These are phyloP conservation scores for Eupsittula cactorum DNA, from an alignment of 2,113 vertebrate species.

Conservation along the genomic window DNA sequence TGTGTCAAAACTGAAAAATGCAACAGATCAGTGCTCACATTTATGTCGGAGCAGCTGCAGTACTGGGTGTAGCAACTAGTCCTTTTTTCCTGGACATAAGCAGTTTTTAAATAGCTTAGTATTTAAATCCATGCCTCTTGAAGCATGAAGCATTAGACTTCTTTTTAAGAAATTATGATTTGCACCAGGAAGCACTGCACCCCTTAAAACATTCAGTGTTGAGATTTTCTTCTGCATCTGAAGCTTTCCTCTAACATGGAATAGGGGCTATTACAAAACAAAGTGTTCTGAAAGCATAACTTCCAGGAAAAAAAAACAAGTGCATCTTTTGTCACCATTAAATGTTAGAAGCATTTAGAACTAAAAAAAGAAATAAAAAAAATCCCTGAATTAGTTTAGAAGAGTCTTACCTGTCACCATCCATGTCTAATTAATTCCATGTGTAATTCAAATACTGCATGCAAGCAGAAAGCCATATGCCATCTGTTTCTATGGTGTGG, in stretches of 20 bases:
- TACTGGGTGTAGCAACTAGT: not conserved
- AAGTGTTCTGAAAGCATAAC: not conserved
- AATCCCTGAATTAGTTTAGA: not conserved
- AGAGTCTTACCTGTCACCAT: not conserved
- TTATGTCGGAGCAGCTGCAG: constrained; percentile 28
- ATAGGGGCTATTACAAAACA: not conserved
- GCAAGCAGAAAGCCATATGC: not conserved
- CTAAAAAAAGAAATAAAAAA: not conserved
- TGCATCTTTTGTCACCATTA: not conserved
- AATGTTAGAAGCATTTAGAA: not conserved
- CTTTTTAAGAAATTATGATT: not conserved
- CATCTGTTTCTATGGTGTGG: not conserved
- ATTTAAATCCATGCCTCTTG: not conserved
- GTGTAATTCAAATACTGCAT: not conserved
- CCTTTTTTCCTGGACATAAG: not conserved
- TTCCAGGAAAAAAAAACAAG: not conserved
- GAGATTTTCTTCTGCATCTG: not conserved
- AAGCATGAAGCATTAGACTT: not conserved
- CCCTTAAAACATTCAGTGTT: not conserved
- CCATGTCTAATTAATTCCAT: not conserved
- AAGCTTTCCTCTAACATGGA: not conserved
- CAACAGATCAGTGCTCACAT: not conserved
- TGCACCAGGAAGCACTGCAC: not conserved
- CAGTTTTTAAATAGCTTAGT: constrained; percentile 36
- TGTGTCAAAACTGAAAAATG: constrained; percentile 26